Conservation (phyloP, 2,888 invertebrate genomes). For the Spialia ferax region DNA sequence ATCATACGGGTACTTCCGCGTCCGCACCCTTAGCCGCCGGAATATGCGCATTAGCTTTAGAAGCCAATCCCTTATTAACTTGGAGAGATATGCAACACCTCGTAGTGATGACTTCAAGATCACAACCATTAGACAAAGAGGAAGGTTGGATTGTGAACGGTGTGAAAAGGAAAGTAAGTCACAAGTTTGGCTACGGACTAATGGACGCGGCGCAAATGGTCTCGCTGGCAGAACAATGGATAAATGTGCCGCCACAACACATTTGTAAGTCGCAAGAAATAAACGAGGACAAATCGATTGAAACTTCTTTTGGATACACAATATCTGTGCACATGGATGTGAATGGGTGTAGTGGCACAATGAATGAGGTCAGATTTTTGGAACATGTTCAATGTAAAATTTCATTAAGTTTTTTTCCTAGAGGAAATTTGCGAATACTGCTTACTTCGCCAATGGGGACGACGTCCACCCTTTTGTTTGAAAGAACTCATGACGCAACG, state of each 20-base stretch:
- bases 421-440: conserved; percentile 96
- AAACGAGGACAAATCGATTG: conserved; percentile 93
- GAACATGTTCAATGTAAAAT: conserved; percentile 99
- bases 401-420: conserved; percentile 95
- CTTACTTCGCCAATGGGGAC: conserved; percentile 98
- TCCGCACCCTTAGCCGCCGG: conserved; percentile 98
- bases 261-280: conserved; percentile 97
- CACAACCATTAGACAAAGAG: conserved; percentile 96
- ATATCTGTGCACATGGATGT: conserved; percentile 95
- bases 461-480: conserved; percentile 96
- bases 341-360: conserved; percentile 95
- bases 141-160: conserved; percentile 98
- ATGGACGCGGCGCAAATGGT: conserved; percentile 99
- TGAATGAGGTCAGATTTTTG: conserved; percentile 95
- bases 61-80: conserved; percentile 96
- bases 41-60: conserved; percentile 96
- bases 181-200: conserved; percentile 99
- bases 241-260: conserved; percentile 96
- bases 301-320: conserved; percentile 91
- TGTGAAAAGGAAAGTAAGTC: conserved; percentile 96
- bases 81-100: conserved; percentile 99
- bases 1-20: conserved; percentile 97
- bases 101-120: conserved; percentile 95
- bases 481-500: conserved; percentile 95
- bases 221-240: conserved; percentile 96